Evolutionary conservation across 2,113 vertebrate genomes (phyloP), one percentile per base, ranked within the genome.

Genomic region (Scomber japonicus): DNA sequence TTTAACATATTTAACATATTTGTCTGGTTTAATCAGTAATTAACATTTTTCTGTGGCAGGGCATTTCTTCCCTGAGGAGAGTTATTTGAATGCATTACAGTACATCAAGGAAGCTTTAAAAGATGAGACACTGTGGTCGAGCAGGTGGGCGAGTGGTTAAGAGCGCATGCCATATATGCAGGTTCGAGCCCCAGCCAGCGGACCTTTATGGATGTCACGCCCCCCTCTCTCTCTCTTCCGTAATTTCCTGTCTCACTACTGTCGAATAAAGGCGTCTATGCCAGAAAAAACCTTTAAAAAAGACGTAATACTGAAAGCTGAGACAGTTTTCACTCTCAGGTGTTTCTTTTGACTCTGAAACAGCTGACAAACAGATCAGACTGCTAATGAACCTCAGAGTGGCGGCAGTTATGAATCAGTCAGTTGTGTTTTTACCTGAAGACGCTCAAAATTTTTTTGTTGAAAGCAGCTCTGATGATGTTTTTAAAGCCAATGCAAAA

Each of bases 321-420:
- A 84, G 59, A 17, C 1, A 50, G 24, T 27, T 27, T 27, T 27
- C 24, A 63, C 35, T 57, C 77, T 86, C 75, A 40, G 71, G 30
- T 73, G 63, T 59, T 21, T 64, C 21, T 72, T 31, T 31, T 35
- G 31, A 75, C 66, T 81, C 11, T 31, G 24, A 65, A 53, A 31
- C 56, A 59, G 15, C 62, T 69, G 70, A 76, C 67, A 55, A 67
- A 63, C 68, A 27, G 35, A 40, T 56, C 53, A 46, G 19, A 63
- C 45, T 19, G 9, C 65, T 16, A 2, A 40, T 19, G 46, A 45
- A 76, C 35, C 45, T 44, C 51, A 17, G 13, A 70, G n/a, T 44
- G 60, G n/a, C 53, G 49, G 24, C 49, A 65, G 64, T 68, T 64
- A 67, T 65, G 40, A 83, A 50, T 71, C 35, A 50, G 15, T 15